Conservation (phyloP, 2,113 vertebrate species). For the Dipodomys stephensi region DNA sequence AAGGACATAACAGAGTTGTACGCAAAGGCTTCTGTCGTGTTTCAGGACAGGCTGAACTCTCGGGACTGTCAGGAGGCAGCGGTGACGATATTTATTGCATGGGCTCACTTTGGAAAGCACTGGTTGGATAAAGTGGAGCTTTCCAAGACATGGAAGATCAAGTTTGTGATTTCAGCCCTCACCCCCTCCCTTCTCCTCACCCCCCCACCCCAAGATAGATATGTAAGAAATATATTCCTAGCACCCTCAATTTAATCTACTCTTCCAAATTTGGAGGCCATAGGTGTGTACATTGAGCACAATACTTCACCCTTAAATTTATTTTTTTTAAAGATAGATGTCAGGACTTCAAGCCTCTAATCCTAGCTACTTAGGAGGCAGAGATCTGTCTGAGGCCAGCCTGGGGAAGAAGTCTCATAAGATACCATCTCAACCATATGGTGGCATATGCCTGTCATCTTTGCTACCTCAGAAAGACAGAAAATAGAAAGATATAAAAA, state of each 20-base stretch:
- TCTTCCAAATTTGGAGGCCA: background rate
- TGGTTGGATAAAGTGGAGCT: background rate
- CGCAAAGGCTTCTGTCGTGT: background rate
- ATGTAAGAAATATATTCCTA: background rate
- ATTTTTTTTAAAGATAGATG: too few species aligned
- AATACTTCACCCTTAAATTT: background rate
- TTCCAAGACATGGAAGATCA: background rate
- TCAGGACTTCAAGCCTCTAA: too few species aligned
- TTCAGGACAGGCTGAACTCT: slow-evolving; percentile 22
- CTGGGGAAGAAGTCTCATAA: too few species aligned
- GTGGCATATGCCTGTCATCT: too few species aligned
- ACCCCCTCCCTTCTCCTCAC: too few species aligned
- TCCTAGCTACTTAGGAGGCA: too few species aligned
- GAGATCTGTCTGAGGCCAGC: too few species aligned
- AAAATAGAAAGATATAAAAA: too few species aligned
- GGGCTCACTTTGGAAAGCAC: background rate
- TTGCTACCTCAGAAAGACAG: too few species aligned
- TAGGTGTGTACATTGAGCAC: background rate
- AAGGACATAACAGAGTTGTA: background rate
- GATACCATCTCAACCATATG: too few species aligned
- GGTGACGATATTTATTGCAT: background rate
- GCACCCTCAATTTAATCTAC: background rate
- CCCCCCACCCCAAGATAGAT: background rate
- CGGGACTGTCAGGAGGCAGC: background rate
- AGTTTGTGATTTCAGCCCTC: background rate